Evolutionary conservation across 2,797 vertebrate genomes (phyloP).

Genomic region (Hippocampus kuda): DNA sequence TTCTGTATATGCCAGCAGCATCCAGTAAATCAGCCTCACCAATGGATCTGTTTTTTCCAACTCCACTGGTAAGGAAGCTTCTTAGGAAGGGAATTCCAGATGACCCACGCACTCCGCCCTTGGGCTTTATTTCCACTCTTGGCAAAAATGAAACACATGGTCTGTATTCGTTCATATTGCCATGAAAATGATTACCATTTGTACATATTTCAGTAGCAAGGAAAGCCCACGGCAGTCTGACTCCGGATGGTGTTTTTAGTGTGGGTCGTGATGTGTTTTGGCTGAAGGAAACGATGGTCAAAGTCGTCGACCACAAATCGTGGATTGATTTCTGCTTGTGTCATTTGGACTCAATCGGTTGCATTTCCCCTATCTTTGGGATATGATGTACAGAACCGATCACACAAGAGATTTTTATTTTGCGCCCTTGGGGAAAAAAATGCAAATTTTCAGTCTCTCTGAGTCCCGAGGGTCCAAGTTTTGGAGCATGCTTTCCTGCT

Average conservation of each 20-base stretch:
- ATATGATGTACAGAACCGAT: slow-evolving; percentile 50
- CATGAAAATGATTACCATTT: slow-evolving; percentile 12
- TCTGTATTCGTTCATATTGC: slow-evolving; percentile 12
- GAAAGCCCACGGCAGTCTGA: background rate
- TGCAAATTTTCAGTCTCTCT: slow-evolving; percentile 28
- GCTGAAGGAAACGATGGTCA: background rate
- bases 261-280: background rate
- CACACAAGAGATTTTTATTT: slow-evolving; percentile 33
- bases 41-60: background rate
- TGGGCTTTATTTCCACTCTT: slow-evolving; percentile 9
- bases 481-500: slow-evolving; percentile 29
- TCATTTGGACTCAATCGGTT: slow-evolving; percentile 33
- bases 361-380: slow-evolving; percentile 44
- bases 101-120: background rate
- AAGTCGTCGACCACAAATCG: background rate
- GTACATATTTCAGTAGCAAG: slow-evolving; percentile 7
- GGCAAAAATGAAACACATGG: slow-evolving; percentile 13
- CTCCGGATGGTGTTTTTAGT: background rate
- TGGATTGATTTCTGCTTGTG: slow-evolving; percentile 34
- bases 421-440: slow-evolving; percentile 17
- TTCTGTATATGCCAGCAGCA: background rate
- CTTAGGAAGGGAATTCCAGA: slow-evolving; percentile 2
- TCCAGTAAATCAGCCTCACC: background rate
- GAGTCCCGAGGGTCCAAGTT: slow-evolving; percentile 41
- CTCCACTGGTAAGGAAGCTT: background rate